Base-by-base conservation (phyloP, 2,888 invertebrate species). In the Ennomos fuscantarius region DNA sequence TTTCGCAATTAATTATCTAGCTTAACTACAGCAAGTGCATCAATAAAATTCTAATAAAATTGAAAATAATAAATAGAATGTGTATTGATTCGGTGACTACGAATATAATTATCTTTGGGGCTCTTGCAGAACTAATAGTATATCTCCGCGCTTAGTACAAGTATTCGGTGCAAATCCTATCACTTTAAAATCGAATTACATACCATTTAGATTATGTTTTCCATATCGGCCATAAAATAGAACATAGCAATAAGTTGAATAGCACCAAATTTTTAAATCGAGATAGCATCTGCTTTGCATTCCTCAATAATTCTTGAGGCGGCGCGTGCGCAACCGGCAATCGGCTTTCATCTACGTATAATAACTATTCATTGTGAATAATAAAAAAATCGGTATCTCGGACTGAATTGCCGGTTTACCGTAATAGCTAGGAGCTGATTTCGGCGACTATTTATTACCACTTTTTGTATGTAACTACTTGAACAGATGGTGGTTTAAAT, bases 391-490 rank as follows among this genome's bases (percentile, higher is more conserved):
- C 68, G 33, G 72, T 79, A 83, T 80, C 78, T 71, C 70, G 65
- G 66, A 74, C 70, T 61, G 69, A 73, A 79, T 77, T 76, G 76
- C 73, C 62, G 71, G 72, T 81, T 78, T 84, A 83, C 80, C 80
- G 83, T 83, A 82, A 84, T 84, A 74, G 84, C 85, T 84, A 70
- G 78, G 61, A 83, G 85, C 81, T 77, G 66, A 76, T 77, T 79
- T 79, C 72, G 72, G 73, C 66, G 70, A 67, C 73, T 78, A 75
- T 82, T 79, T 80, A 83, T 82, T 77, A 73, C 69, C 62, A 73
- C 69, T 62, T 69, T 74, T 77, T 78, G 75, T 73, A 70, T 69
- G 68, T 69, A 66, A 70, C 72, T 69, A 72, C 56, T 58, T 63
- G 45, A 55, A 52, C 53, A 55, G 55, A 57, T 40, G 49, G 53